Conservation (phyloP, 1,140 invertebrate genomes). For the Pseudobourletiella spinata region DNA sequence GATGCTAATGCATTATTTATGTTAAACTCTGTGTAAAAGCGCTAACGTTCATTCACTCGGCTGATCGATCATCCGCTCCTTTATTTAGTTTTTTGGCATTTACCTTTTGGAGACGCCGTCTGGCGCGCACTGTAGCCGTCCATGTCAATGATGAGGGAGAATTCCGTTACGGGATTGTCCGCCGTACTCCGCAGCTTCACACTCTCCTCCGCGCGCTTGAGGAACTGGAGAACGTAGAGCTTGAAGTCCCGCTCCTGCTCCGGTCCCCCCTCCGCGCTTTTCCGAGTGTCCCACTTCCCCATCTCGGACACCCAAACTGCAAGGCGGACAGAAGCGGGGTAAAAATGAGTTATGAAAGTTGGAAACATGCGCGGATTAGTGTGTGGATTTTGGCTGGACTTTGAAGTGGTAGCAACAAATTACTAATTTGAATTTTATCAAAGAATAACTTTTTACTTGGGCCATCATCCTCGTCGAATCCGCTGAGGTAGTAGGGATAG, state of each 20-base stretch:
- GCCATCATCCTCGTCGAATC: too few relatives aligned
- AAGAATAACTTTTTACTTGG: too few relatives aligned
- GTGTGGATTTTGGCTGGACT: too few relatives aligned
- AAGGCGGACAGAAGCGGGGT: background rate
- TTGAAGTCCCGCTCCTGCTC: background rate
- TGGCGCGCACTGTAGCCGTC: background rate
- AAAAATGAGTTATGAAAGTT: background rate
- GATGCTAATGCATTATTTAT: too few relatives aligned
- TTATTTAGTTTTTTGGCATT: background rate
- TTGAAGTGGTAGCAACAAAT: too few relatives aligned
- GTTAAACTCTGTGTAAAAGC: too few relatives aligned
- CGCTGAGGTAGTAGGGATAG: too few relatives aligned
- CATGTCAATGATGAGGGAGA: too few relatives aligned
- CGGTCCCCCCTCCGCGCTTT: background rate
- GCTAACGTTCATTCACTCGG: background rate
- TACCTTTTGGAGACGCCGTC: background rate
- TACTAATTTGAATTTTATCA: too few relatives aligned
- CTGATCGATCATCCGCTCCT: background rate
- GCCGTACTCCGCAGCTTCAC: background rate
- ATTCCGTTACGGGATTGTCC: background rate
- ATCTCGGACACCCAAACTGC: background rate
- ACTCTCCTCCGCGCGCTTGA: background rate
- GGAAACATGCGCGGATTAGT: background rate
- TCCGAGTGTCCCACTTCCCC: background rate
- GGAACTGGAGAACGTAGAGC: background rate